A percentile compares a stretch with the other conserved stretches of the same genome.
Conservation (phyloP, 2,888 invertebrate species). For the Cephus rjabovi region DNA sequence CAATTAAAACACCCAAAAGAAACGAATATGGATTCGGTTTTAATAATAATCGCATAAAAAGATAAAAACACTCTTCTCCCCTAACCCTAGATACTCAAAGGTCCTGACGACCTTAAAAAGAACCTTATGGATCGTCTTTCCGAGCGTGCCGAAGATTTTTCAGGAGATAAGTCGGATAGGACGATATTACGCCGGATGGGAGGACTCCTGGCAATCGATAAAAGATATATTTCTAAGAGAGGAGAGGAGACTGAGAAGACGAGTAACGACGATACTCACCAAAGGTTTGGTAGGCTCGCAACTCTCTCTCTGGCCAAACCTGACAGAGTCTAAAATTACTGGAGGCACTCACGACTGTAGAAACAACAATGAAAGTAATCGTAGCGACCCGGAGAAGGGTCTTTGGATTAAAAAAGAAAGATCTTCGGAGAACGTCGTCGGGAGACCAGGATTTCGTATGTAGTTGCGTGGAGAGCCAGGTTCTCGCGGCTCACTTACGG, state of each 20-base stretch:
- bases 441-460: background rate
- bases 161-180: constrained; percentile 4
- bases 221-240: constrained; percentile 5
- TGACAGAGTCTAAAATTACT: background rate
- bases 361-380: background rate
- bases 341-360: background rate
- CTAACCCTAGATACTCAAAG: no score
- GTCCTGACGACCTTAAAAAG: no score
- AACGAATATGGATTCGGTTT: no score
- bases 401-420: background rate
- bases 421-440: background rate
- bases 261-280: background rate
- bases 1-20: no score
- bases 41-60: no score
- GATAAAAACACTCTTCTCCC: no score
- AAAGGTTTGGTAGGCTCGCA: background rate
- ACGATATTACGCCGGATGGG: constrained; percentile 6
- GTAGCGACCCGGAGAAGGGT: background rate
- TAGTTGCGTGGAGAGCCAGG: background rate
- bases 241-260: no score
- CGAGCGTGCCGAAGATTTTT: constrained; percentile 4
- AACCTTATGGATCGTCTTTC: no score
- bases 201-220: constrained; percentile 9
- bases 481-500: constrained; percentile 28
- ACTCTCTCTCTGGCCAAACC: background rate